Conservation (phyloP, 1,140 invertebrate species). For the Teleopsis dalmanni region DNA sequence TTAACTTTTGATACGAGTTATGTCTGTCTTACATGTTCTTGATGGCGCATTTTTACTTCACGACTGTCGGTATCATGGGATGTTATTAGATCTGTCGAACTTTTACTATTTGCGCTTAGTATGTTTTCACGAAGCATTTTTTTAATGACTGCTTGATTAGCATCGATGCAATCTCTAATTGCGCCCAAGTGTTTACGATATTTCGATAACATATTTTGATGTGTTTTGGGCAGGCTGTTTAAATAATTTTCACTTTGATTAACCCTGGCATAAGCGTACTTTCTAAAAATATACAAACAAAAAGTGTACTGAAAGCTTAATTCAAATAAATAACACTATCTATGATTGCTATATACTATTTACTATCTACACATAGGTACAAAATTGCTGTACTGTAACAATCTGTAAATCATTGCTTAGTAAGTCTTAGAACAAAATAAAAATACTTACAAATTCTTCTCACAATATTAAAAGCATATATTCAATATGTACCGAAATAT, state of each 20-base stretch:
- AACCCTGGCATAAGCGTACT: constrained; percentile 56
- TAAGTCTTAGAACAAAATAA: neutral
- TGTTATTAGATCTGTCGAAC: neutral
- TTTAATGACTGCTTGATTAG: constrained; percentile 77
- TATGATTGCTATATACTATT: neutral
- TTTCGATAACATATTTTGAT: constrained; percentile 66
- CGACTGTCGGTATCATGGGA: constrained; percentile 1
- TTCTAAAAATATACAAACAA: constrained; percentile 42
- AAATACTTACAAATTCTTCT: neutral
- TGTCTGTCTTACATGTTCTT: constrained; percentile 33
- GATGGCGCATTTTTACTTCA: constrained; percentile 34
- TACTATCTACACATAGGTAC: neutral
- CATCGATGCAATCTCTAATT: constrained; percentile 71
- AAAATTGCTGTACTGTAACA: neutral
- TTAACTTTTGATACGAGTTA: too few relatives aligned
- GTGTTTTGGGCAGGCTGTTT: constrained; percentile 60
- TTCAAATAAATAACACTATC: too few relatives aligned
- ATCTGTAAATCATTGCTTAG: neutral
- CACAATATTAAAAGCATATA: neutral
- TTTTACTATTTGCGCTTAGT: neutral
- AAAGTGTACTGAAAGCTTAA: too few relatives aligned
- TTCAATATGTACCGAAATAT: neutral
- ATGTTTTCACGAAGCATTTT: constrained; percentile 55
- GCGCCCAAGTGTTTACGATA: constrained; percentile 70
- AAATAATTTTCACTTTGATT: constrained; percentile 68